These are phyloP conservation scores for Cardiocondyla obscurior DNA, from an alignment of 1,140 invertebrate genomes.

Conservation along the genomic window DNA sequence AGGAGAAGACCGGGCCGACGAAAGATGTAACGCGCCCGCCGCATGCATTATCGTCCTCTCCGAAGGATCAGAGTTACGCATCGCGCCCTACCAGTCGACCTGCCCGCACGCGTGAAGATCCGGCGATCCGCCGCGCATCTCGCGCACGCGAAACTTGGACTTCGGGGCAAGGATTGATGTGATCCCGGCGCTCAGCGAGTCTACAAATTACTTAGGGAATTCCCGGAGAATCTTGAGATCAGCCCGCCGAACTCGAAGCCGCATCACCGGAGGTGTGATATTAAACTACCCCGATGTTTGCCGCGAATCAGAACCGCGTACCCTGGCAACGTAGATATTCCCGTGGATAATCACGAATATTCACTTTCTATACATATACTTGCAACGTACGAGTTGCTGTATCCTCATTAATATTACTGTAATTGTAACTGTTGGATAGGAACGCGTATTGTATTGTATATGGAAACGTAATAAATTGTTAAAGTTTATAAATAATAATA, in stretches of 20 bases:
- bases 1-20: slow-evolving; percentile 29
- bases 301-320: slow-evolving; percentile 11
- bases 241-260: slow-evolving; percentile 31
- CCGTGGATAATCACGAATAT: slow-evolving; percentile 1
- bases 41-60: slow-evolving; percentile 55
- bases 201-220: slow-evolving; percentile 49
- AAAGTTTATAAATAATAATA: neutral
- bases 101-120: neutral
- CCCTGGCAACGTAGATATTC: neutral
- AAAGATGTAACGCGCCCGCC: slow-evolving; percentile 35
- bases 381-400: neutral
- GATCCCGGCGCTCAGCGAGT: slow-evolving; percentile 12
- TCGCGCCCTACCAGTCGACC: neutral
- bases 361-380: neutral
- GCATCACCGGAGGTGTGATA: slow-evolving; percentile 28
- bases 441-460: neutral
- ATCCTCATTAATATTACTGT: neutral
- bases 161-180: slow-evolving; percentile 37
- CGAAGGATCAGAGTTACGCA: slow-evolving; percentile 1
- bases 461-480: neutral
- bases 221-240: slow-evolving; percentile 43
- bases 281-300: slow-evolving; percentile 40
- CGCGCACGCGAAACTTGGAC: slow-evolving; percentile 32
- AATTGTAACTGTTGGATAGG: neutral
- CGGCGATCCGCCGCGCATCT: neutral